Evolutionary conservation across 1,140 invertebrate genomes (phyloP).

Genomic region (Dermatophagoides farinae): DNA sequence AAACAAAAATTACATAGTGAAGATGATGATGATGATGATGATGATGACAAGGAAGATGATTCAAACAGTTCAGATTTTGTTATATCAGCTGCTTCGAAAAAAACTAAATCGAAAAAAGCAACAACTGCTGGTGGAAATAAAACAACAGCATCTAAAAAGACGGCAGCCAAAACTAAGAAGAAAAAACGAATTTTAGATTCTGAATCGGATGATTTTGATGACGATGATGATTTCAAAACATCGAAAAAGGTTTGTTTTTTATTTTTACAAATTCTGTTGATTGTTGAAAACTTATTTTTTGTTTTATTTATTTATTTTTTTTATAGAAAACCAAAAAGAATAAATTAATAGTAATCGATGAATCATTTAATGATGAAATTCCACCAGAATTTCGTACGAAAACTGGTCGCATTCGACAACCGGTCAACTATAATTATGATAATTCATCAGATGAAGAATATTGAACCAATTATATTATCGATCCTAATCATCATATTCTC

Average conservation of each 20-base stretch:
- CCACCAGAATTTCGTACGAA: slow-evolving; percentile 2
- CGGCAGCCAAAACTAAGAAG: slow-evolving; percentile 1
- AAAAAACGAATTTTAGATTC: not conserved
- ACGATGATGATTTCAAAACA: not conserved
- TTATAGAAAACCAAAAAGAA: slow-evolving; percentile 1
- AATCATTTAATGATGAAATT: not conserved
- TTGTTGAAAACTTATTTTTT: not conserved
- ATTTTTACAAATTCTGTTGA: not conserved
- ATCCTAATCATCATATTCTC: too few relatives aligned
- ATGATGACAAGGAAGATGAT: not conserved
- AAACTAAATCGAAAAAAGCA: too few relatives aligned
- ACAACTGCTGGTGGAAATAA: not conserved
- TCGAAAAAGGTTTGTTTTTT: slow-evolving; percentile 6
- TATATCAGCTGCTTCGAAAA: too few relatives aligned
- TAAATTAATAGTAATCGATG: not conserved
- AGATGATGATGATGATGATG: not conserved
- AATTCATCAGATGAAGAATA: not conserved
- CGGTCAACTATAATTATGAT: slow-evolving; percentile 12
- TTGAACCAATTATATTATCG: not conserved
- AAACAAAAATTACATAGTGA: not conserved
- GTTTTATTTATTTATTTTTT: not conserved
- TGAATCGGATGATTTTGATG: slow-evolving; percentile 10
- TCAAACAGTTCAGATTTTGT: not conserved
- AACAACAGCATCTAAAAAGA: not conserved
- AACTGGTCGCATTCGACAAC: slow-evolving; percentile 10